These are phyloP conservation scores for Glossophaga mutica DNA, from an alignment of 2,797 vertebrate species.

Conservation along the genomic window DNA sequence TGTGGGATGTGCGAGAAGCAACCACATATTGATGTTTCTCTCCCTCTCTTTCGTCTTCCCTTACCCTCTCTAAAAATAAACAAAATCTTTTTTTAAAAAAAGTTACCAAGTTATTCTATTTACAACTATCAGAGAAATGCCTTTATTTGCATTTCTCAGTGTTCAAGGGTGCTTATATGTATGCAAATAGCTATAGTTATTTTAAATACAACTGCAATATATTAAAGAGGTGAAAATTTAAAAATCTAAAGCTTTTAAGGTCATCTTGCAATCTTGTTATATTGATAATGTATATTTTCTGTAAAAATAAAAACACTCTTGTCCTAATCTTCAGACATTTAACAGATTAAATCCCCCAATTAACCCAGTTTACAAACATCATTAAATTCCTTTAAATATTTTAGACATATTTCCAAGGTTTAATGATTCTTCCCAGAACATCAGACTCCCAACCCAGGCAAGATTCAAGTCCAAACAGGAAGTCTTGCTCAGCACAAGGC, in stretches of 20 bases:
- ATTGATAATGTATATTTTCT: neutral
- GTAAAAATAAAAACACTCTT: neutral
- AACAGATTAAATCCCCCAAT: neutral
- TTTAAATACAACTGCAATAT: neutral
- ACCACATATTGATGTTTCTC: neutral
- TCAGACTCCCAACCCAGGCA: neutral
- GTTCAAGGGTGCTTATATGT: neutral
- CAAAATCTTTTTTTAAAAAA: neutral
- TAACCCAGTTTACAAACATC: neutral
- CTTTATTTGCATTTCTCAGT: neutral
- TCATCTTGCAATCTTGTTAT: neutral
- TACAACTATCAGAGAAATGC: neutral
- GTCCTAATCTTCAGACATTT: neutral
- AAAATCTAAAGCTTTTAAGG: neutral
- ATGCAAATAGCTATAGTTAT: neutral
- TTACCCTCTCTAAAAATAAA: too few relatives aligned
- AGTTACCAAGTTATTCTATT: neutral
- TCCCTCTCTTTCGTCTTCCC: too few relatives aligned
- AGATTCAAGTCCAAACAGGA: neutral
- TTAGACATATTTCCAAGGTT: neutral
- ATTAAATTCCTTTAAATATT: constrained; percentile 25
- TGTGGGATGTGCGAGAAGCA: neutral
- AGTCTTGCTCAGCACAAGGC: neutral
- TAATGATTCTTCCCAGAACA: neutral
- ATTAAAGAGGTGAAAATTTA: neutral